Evolutionary conservation across 1,140 invertebrate species (phyloP).

Genomic region (Archivesica marissinica): DNA sequence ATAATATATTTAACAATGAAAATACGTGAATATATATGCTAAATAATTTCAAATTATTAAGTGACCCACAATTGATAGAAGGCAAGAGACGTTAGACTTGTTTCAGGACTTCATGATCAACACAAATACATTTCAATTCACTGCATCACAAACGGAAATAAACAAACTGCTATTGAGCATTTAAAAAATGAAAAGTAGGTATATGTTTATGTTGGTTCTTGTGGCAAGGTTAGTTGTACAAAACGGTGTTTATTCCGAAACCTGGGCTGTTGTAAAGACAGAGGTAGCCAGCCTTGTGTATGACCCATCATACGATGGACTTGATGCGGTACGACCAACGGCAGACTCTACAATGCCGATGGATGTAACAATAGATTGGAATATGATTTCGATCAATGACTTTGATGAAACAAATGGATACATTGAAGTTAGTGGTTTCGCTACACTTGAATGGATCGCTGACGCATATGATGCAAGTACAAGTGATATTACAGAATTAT

Average conservation of each 20-base stretch:
- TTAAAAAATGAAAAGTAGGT: neutral
- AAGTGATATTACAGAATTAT: neutral
- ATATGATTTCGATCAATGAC: slow-evolving; percentile 50
- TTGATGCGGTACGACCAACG: slow-evolving; percentile 14
- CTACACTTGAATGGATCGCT: slow-evolving; percentile 19
- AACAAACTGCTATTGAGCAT: too few relatives aligned
- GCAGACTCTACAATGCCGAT: neutral
- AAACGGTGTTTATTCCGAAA: neutral
- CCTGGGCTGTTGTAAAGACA: neutral
- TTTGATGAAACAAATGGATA: slow-evolving; percentile 62
- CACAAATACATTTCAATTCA: too few relatives aligned
- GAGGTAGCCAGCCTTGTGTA: neutral
- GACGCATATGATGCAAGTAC: neutral
- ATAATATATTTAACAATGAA: too few relatives aligned
- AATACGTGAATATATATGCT: too few relatives aligned
- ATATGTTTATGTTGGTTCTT: neutral
- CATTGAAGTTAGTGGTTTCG: slow-evolving; percentile 46
- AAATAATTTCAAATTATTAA: too few relatives aligned
- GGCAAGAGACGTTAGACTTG: too few relatives aligned
- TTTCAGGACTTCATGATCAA: too few relatives aligned
- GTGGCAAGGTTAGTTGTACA: neutral
- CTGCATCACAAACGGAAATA: too few relatives aligned
- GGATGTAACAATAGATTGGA: slow-evolving; percentile 28
- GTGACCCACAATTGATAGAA: too few relatives aligned
- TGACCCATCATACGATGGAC: neutral